Conservation (phyloP, 2,888 invertebrate species). For the Tridacna gigas region DNA sequence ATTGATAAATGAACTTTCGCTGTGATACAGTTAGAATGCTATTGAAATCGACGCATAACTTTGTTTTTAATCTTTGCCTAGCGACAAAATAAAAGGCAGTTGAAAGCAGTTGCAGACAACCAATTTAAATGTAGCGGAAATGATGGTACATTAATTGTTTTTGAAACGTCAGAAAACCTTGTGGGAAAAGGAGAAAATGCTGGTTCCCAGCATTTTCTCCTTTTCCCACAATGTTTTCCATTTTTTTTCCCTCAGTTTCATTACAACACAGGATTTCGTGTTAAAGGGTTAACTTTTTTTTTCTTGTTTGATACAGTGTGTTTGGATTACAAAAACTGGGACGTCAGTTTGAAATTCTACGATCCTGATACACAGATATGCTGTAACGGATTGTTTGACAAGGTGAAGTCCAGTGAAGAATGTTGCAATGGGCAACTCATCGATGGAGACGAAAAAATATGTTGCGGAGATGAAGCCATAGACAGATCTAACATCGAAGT, state of each 20-base stretch:
- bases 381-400: slow-evolving; percentile 22
- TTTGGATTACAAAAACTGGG: not conserved
- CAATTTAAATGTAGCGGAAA: not conserved
- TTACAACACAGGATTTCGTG: too few species aligned
- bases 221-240: too few species aligned
- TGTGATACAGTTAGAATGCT: too few species aligned
- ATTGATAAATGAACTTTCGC: too few species aligned
- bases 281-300: not conserved
- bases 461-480: slow-evolving; percentile 18
- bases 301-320: not conserved
- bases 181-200: too few species aligned
- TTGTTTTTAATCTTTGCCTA: not conserved
- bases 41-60: not conserved
- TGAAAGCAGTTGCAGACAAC: not conserved
- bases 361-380: slow-evolving; percentile 15
- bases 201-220: too few species aligned
- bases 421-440: slow-evolving; percentile 21
- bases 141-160: not conserved
- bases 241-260: too few species aligned
- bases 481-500: not conserved
- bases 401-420: not conserved
- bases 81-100: not conserved
- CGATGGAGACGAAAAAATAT: not conserved
- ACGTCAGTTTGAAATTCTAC: not conserved
- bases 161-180: not conserved